Conservation (phyloP, 2,797 vertebrate genomes). For the Chaunax sp. region DNA sequence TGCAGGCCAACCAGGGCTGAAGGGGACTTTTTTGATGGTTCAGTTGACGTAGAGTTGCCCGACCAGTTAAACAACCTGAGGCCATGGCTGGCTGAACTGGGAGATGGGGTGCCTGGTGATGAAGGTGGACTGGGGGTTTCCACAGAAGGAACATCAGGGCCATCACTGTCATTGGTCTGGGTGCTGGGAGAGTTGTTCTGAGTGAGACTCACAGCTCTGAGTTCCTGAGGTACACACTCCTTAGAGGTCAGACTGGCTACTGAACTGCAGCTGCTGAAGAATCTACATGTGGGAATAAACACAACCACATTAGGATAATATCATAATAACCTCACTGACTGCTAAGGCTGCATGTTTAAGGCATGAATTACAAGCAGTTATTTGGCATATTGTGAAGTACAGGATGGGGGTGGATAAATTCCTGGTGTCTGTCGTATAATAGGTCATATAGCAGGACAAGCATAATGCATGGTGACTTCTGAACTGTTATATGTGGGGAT, state of each 20-base stretch:
- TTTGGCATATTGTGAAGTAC: too few species aligned
- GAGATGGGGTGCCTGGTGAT: conserved; percentile 21
- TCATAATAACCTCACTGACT: too few species aligned
- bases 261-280: conserved; percentile 82
- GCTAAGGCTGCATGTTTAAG: neutral
- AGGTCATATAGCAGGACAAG: too few species aligned
- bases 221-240: conserved; percentile 20
- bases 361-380: neutral
- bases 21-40: conserved; percentile 45
- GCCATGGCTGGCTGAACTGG: conserved; percentile 53
- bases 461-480: too few species aligned
- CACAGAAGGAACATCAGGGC: conserved; percentile 33
- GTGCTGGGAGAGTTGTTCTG: neutral
- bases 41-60: conserved; percentile 43
- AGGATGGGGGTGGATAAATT: too few species aligned
- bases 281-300: conserved; percentile 74
- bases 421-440: too few species aligned
- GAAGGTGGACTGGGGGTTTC: conserved; percentile 62
- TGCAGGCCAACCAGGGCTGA: conserved; percentile 68
- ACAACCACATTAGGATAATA: neutral
- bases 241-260: conserved; percentile 19
- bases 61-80: conserved; percentile 84
- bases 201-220: neutral
- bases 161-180: conserved; percentile 23
- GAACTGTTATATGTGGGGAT: too few species aligned